Evolutionary conservation across 2,797 vertebrate species (phyloP), one percentile per base, ranked within the genome.

Genomic region (Etheostoma perlongum): DNA sequence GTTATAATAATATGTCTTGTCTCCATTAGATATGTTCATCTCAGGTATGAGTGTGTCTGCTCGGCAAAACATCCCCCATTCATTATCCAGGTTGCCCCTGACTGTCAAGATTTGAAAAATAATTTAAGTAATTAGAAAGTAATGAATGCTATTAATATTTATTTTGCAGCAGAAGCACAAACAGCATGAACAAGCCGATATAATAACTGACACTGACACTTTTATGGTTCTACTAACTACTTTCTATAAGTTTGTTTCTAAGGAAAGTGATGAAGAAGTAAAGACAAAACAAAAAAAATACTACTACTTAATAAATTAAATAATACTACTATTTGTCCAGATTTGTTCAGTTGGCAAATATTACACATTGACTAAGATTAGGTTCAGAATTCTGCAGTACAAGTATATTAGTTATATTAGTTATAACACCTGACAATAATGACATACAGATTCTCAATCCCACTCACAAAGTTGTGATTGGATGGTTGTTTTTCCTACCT

Each of bases 131-230:
- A 84, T 80, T 66, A 83, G 78, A 82, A 84, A 69, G 15, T 87
- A 89, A 90, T 86, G 83, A 79, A n/a, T 0, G 42, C 55, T 74
- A 90, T 89, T 81, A 86, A 89, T 89, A 79, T 72, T 55, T 63
- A 52, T 78, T 83, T 71, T 52, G 33, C 4, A 52, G 47, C 54
- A 72, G 52, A 63, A 21, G 47, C 42, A 77, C 52, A 25, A 62
- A 46, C 14, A 57, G 36, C 49, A 46, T 1, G 16, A 70, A 14
- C 44, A 30, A 12, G 44, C 46, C 46, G 33, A 69, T 59, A 66
- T 15, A 48, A 53, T 55, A 52, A 46, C 65, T 52, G 54, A 60
- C 67, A 13, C 47, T 15, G 48, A 16, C 13, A 18, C 16, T 1
- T 27, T 57, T 52, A 23, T 59, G 59, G 18, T 30, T 60, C 53